Evolutionary conservation across 1,140 invertebrate species (phyloP), one percentile per base, ranked within the genome.

Genomic region (Drosophila takahashii): DNA sequence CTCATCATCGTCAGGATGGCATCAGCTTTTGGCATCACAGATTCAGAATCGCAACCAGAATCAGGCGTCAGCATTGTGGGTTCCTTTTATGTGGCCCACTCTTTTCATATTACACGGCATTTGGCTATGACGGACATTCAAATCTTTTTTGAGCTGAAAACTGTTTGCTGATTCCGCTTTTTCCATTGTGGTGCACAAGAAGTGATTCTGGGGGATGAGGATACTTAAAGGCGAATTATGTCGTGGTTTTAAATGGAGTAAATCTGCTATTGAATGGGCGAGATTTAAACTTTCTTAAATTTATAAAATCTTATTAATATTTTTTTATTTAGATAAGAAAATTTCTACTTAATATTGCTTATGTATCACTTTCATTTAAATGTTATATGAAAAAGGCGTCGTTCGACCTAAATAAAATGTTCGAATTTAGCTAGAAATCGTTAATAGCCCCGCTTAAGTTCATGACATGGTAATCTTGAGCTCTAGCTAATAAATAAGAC

Each of bases 61-160:
- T 41, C 34, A 57, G 41, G 67, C 65, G 65, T 70, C 71, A 67
- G 73, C 73, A 77, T 76, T 76, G 72, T 76, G 71, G 22, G 22
- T 53, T 76, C 37, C 70, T 75, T 77, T 76, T 77, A 67, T 77
- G 62, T 32, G 61, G 62, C 61, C 66, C 73, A 60, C 73, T 77
- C 72, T 77, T 67, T 77, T 77, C 73, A 77, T 76, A 77, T 76
- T 69, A 69, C 73, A 67, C 56, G 47, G 73, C 61, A 76, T 76
- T 77, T 59, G 62, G 74, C 62, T 61, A 77, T 77, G 75, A 77
- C 51, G 75, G 75, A 77, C 75, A 77, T 76, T 77, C 75, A 61
- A 53, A 77, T 78, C 67, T 71, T 70, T 71, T 77, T 70, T 77
- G 56, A 77, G 62, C 70, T 74, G 45, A 45, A 56, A 76, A 76